Evolutionary conservation across 2,888 invertebrate genomes (phyloP).

Genomic region (Drosophila subquinaria): DNA sequence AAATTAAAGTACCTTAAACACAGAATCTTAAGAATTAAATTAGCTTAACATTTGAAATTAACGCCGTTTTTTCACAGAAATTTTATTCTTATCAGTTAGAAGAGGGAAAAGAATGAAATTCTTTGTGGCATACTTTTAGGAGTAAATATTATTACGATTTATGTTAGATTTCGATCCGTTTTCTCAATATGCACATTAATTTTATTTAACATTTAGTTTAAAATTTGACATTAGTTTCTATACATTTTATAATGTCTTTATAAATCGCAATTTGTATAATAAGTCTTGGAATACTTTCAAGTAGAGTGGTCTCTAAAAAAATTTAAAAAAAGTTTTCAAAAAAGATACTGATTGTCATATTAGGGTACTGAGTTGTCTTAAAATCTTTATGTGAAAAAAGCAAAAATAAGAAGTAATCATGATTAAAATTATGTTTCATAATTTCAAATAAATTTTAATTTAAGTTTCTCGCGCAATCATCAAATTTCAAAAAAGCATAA

Average conservation of each 20-base stretch:
- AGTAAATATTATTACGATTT: background rate
- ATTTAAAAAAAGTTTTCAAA: too few species aligned
- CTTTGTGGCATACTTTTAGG: slow-evolving; percentile 23
- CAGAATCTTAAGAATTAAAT: background rate
- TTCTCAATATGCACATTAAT: too few species aligned
- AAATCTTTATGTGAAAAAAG: too few species aligned
- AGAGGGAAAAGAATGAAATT: background rate
- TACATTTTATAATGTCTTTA: too few species aligned
- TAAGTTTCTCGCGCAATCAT: background rate
- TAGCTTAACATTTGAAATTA: background rate
- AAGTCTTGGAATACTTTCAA: too few species aligned
- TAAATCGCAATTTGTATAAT: too few species aligned
- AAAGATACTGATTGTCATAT: too few species aligned
- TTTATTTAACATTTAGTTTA: too few species aligned
- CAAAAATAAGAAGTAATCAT: background rate
- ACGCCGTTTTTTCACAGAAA: background rate
- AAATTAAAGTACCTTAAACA: background rate
- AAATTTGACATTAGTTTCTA: too few species aligned
- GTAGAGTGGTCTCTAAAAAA: too few species aligned
- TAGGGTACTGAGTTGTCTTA: too few species aligned
- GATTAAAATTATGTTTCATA: background rate
- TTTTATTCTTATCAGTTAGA: background rate
- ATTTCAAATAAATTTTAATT: background rate
- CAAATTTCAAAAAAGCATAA: background rate
- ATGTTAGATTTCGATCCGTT: background rate